Evolutionary conservation across 1,140 invertebrate genomes (phyloP).

Genomic region (Nixonia krombeini): DNA sequence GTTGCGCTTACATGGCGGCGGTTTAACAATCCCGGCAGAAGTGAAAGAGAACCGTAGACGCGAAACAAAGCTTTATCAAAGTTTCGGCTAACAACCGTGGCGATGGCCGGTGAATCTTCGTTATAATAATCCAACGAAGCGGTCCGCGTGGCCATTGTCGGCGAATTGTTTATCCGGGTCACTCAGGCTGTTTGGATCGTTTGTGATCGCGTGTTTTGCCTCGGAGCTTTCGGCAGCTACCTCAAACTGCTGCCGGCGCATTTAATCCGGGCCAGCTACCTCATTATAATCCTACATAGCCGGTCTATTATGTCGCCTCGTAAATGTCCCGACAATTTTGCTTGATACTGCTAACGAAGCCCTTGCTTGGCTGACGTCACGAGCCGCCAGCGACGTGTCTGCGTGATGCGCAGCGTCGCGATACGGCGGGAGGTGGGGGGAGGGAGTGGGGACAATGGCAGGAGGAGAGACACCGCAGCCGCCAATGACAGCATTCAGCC

Average conservation of each 20-base stretch:
- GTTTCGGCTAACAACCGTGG: slow-evolving; percentile 22
- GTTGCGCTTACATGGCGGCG: neutral
- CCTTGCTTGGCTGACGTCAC: slow-evolving; percentile 33
- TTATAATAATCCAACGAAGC: slow-evolving; percentile 41
- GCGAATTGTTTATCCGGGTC: slow-evolving; percentile 39
- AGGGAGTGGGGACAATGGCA: no score
- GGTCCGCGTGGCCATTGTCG: slow-evolving; percentile 19
- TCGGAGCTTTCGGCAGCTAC: slow-evolving; percentile 33
- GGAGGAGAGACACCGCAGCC: slow-evolving; percentile 25
- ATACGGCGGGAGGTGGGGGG: no score
- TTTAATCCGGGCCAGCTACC: slow-evolving; percentile 43
- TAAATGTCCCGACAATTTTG: slow-evolving; percentile 44
- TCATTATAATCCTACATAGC: slow-evolving; percentile 44
- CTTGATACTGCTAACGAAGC: slow-evolving; percentile 42
- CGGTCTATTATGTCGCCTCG: slow-evolving; percentile 38
- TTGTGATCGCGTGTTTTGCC: slow-evolving; percentile 27
- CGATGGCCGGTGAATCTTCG: slow-evolving; percentile 14
- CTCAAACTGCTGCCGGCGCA: slow-evolving; percentile 37
- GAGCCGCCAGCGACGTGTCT: slow-evolving; percentile 23
- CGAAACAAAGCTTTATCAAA: slow-evolving; percentile 30
- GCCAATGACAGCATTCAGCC: slow-evolving; percentile 36
- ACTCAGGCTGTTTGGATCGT: slow-evolving; percentile 24
- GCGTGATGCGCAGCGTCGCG: slow-evolving; percentile 38
- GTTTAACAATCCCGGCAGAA: neutral
- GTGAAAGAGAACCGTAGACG: neutral